Percentiles rank a stretch among this genome's conserved stretches.
Conservation (phyloP, 2,797 vertebrate genomes). For the Cryptoprocta ferox region DNA sequence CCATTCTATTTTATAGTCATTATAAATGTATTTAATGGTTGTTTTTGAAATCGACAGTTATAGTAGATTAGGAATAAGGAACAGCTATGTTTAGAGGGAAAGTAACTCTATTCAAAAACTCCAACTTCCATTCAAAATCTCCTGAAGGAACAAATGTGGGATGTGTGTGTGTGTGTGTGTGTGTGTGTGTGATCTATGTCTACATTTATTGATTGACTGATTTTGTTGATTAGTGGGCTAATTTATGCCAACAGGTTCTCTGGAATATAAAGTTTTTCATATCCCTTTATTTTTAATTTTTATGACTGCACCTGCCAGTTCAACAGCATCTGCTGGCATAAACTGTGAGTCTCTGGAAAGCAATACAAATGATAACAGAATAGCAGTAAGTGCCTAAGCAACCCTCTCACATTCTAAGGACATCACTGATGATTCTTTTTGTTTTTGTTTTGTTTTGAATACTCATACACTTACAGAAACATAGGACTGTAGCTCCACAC, state of each 20-base stretch:
- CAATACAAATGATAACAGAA: neutral
- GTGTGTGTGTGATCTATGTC: neutral
- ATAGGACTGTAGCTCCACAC: neutral
- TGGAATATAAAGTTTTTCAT: neutral
- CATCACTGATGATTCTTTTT: neutral
- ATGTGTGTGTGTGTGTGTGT: neutral
- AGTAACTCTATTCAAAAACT: neutral
- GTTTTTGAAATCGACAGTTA: neutral
- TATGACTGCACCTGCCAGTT: neutral
- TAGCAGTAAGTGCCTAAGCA: neutral
- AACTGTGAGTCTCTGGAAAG: neutral
- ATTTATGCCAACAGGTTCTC: neutral
- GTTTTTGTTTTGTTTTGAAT: conserved; percentile 14
- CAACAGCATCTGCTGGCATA: neutral
- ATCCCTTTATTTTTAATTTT: conserved; percentile 8
- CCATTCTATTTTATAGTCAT: neutral
- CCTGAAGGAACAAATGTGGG: neutral
- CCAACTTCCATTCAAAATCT: neutral
- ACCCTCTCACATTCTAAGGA: neutral
- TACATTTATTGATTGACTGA: neutral
- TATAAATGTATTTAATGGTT: neutral
- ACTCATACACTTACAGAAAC: neutral
- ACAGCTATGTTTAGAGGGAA: neutral
- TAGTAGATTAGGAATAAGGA: neutral
- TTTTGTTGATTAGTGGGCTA: neutral